These are phyloP conservation scores for Oscheius onirici DNA, from an alignment of 2,888 invertebrate species.

Conservation along the genomic window DNA sequence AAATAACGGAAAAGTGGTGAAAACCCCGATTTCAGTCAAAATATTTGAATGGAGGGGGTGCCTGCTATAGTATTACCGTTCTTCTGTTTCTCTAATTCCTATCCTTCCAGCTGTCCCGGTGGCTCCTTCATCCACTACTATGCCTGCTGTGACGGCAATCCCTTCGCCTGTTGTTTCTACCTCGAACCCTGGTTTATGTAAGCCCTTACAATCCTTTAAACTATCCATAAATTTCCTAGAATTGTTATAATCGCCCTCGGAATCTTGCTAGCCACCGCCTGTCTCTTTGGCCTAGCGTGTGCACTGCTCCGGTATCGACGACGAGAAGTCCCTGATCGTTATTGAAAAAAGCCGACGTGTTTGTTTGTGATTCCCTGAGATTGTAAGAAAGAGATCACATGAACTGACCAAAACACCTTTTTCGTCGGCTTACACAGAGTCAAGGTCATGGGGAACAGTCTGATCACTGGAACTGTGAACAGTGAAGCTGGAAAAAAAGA, in stretches of 20 bases:
- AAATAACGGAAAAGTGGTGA: no score
- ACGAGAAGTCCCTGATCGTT: not conserved
- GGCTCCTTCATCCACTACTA: constrained; percentile 67
- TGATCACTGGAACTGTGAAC: not conserved
- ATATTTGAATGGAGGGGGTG: no score
- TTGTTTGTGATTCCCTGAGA: no score
- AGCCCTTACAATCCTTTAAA: constrained; percentile 29
- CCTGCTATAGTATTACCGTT: no score
- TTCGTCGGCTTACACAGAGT: no score
- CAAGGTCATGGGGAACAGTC: not conserved
- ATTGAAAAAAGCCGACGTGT: not conserved
- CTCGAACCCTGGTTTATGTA: constrained; percentile 68
- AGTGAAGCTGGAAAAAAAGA: not conserved
- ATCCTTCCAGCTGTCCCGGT: constrained; percentile 59
- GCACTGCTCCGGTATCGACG: not conserved
- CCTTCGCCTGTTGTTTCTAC: constrained; percentile 67
- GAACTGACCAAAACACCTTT: no score
- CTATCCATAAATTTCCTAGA: not conserved
- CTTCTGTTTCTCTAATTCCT: no score
- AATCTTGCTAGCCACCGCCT: not conserved
- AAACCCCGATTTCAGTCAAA: no score
- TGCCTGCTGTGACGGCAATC: constrained; percentile 66
- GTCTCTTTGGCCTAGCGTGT: not conserved
- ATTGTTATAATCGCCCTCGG: constrained; percentile 12
- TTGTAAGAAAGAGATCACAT: no score